These are phyloP conservation scores for Chamaedrilus cognettii DNA, from an alignment of 2,888 invertebrate species.

Conservation along the genomic window DNA sequence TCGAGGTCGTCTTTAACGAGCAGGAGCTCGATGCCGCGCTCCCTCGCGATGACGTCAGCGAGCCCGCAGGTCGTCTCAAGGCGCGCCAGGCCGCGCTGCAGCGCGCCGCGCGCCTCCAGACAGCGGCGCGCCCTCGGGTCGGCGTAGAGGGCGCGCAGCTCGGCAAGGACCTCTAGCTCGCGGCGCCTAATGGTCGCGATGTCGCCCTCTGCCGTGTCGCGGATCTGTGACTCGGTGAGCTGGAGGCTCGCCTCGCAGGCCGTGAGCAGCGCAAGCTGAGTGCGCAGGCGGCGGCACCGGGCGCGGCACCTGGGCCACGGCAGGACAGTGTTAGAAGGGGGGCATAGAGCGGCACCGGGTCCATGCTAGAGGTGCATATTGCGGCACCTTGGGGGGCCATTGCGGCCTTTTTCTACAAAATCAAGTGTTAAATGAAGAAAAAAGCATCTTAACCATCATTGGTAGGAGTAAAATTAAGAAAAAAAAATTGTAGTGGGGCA, in stretches of 20 bases:
- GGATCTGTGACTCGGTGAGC: constrained; percentile 53
- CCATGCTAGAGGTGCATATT: no score
- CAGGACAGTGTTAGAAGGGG: no score
- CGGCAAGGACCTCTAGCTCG: constrained; percentile 50
- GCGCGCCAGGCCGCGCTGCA: constrained; percentile 43
- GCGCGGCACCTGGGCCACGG: no score
- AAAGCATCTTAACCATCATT: no score
- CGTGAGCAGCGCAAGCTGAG: constrained; percentile 46
- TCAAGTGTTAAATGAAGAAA: no score
- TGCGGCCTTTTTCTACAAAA: no score
- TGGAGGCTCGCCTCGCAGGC: constrained; percentile 51
- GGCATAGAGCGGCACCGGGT: no score
- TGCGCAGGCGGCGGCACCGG: constrained; percentile 44
- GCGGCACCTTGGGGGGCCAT: no score
- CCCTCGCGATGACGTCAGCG: constrained; percentile 54
- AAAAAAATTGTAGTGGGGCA: no score
- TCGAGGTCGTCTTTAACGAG: constrained; percentile 55
- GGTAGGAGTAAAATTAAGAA: no score
- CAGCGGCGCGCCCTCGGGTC: constrained; percentile 44
- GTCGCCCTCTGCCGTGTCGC: constrained; percentile 50
- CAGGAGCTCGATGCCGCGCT: constrained; percentile 55
- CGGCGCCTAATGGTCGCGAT: constrained; percentile 31
- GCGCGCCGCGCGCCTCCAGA: constrained; percentile 45
- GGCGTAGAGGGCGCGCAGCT: constrained; percentile 49
- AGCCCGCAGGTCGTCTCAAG: constrained; percentile 52